phyloP scores from a whole-genome alignment of 2,113 vertebrate genomes.

The Petromus typicus region DNA sequence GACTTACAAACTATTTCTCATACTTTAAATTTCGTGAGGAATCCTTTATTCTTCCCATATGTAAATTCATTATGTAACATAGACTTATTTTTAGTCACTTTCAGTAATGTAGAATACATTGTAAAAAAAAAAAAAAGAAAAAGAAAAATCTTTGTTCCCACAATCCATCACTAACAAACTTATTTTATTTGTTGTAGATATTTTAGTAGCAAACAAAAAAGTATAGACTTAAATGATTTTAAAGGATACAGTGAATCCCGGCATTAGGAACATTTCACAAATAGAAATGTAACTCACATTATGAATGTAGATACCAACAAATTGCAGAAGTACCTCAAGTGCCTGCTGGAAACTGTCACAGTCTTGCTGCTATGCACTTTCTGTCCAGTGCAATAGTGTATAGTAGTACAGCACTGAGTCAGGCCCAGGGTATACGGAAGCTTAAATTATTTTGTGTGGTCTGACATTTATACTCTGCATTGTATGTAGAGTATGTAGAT shows the following conservation, averaged over 20 bases:
- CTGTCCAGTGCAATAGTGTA: neutral
- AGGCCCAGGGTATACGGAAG: neutral
- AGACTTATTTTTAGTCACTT: neutral
- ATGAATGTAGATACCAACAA: no score
- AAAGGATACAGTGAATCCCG: neutral
- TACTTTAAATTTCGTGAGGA: slow-evolving; percentile 12
- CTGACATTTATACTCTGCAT: neutral
- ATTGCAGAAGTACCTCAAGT: no score
- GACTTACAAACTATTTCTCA: neutral
- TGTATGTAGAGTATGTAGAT: no score
- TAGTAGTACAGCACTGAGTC: neutral
- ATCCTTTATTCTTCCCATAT: neutral
- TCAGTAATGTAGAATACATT: neutral
- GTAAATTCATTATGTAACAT: neutral
- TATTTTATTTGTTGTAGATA: neutral
- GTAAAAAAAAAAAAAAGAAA: neutral
- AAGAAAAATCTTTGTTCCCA: neutral
- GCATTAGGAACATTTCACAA: neutral
- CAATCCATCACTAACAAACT: neutral
- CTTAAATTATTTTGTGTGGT: neutral
- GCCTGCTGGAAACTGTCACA: no score
- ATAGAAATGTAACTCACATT: neutral
- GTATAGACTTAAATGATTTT: neutral
- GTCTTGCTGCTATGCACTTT: no score
- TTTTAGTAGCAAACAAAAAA: neutral